These are phyloP conservation scores for Illadopsis cleaveri DNA, from an alignment of 2,113 vertebrate species.

Conservation along the genomic window DNA sequence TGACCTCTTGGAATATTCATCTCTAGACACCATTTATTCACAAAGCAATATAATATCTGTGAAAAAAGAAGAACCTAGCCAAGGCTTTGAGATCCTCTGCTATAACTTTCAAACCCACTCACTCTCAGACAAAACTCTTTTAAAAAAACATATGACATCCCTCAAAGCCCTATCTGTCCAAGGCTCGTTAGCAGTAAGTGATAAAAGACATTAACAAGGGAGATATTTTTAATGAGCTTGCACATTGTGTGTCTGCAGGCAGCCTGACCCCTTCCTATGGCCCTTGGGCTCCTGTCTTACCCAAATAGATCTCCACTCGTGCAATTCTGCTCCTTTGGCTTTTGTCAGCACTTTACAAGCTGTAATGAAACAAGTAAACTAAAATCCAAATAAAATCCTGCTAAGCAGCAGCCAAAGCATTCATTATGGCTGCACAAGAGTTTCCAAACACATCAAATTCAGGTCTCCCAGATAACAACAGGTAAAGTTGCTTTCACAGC, in stretches of 20 bases:
- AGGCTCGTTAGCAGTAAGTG: background rate
- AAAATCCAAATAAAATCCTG: background rate
- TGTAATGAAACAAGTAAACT: background rate
- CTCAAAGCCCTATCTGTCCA: background rate
- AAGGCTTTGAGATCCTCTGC: background rate
- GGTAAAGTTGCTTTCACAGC: background rate
- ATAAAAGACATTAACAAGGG: background rate
- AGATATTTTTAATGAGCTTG: constrained; percentile 15
- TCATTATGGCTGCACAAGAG: background rate
- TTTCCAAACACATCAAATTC: background rate
- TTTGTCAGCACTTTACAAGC: background rate
- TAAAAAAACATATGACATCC: background rate
- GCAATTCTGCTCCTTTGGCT: background rate
- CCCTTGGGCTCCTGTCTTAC: background rate
- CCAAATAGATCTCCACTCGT: background rate
- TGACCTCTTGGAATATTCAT: background rate
- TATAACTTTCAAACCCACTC: background rate
- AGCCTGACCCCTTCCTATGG: background rate
- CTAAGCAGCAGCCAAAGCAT: background rate
- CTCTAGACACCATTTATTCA: background rate
- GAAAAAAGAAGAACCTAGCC: background rate
- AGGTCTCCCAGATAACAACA: background rate
- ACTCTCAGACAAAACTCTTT: background rate
- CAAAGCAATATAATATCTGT: background rate
- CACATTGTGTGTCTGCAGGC: background rate